phyloP scores from a whole-genome alignment of 2,888 invertebrate genomes.

The Bellardia bayeri region DNA sequence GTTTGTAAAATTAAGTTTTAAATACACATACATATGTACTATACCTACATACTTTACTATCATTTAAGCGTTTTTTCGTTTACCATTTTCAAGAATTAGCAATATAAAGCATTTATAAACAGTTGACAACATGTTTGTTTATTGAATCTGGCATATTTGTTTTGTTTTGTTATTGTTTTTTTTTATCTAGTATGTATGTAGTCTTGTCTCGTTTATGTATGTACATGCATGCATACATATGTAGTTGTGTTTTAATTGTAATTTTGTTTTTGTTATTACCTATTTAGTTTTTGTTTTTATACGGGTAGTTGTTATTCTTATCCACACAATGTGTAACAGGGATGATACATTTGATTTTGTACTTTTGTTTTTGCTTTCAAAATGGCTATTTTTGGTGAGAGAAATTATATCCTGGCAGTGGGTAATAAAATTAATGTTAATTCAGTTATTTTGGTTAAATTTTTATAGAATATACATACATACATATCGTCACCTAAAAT shows the following conservation, averaged over 20 bases:
- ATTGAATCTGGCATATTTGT: slow-evolving; percentile 32
- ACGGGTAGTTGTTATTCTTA: background rate
- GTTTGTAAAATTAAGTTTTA: no score
- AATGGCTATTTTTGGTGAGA: background rate
- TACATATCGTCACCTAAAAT: no score
- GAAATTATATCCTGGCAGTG: background rate
- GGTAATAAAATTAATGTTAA: background rate
- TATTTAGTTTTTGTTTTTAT: slow-evolving; percentile 8
- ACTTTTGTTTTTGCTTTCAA: background rate
- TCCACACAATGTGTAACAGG: slow-evolving; percentile 3
- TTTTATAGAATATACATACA: background rate
- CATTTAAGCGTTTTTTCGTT: slow-evolving; percentile 14
- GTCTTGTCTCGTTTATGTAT: slow-evolving; percentile 19
- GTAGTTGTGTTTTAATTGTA: slow-evolving; percentile 23
- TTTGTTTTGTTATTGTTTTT: slow-evolving; percentile 28
- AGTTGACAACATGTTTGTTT: slow-evolving; percentile 42
- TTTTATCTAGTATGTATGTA: slow-evolving; percentile 23
- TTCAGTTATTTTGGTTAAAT: slow-evolving; percentile 5
- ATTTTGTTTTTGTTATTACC: slow-evolving; percentile 35
- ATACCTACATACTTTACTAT: background rate
- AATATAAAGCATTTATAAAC: background rate
- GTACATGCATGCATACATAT: background rate
- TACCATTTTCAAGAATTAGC: background rate
- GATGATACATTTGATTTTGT: slow-evolving; percentile 19
- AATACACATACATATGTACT: no score